Evolutionary conservation across 2,888 invertebrate genomes (phyloP).

Genomic region (Apomyelois bistriatella): DNA sequence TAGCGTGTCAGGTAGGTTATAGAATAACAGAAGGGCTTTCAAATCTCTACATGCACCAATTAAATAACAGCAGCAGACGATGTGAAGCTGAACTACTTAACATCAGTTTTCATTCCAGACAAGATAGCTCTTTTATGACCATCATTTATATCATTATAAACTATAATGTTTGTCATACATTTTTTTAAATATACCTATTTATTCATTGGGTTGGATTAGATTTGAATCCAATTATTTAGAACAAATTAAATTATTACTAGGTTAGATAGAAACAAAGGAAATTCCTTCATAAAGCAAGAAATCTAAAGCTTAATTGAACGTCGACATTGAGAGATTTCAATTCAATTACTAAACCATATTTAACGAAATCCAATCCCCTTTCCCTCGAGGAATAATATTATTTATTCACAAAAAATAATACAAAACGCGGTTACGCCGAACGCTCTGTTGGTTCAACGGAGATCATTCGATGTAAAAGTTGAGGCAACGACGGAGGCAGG

Average conservation of each 20-base stretch:
- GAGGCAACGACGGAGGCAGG: constrained; percentile 61
- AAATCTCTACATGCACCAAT: too few species aligned
- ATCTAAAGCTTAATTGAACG: constrained; percentile 77
- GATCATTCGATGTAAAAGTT: constrained; percentile 77
- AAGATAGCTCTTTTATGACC: too few species aligned
- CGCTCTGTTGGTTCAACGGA: constrained; percentile 75
- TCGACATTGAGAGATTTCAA: constrained; percentile 81
- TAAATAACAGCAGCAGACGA: too few species aligned
- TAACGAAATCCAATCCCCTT: constrained; percentile 80
- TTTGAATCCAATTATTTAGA: constrained; percentile 34
- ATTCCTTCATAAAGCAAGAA: constrained; percentile 66
- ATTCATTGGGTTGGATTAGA: too few species aligned
- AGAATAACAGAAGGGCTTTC: too few species aligned
- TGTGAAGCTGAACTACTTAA: too few species aligned
- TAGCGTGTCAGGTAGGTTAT: too few species aligned
- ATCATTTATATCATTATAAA: too few species aligned
- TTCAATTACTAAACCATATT: constrained; percentile 81
- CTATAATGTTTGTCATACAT: too few species aligned
- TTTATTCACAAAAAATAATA: constrained; percentile 80
- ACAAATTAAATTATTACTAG: constrained; percentile 61
- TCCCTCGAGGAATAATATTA: constrained; percentile 77
- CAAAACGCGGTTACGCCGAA: constrained; percentile 70
- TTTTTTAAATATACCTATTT: too few species aligned
- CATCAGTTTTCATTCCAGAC: too few species aligned
- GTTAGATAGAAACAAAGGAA: constrained; percentile 65